Percentiles rank a stretch among this genome's conserved stretches.
These are phyloP conservation scores for Nothoprocta pentlandii DNA, from an alignment of 2,113 vertebrate genomes.

Conservation along the genomic window DNA sequence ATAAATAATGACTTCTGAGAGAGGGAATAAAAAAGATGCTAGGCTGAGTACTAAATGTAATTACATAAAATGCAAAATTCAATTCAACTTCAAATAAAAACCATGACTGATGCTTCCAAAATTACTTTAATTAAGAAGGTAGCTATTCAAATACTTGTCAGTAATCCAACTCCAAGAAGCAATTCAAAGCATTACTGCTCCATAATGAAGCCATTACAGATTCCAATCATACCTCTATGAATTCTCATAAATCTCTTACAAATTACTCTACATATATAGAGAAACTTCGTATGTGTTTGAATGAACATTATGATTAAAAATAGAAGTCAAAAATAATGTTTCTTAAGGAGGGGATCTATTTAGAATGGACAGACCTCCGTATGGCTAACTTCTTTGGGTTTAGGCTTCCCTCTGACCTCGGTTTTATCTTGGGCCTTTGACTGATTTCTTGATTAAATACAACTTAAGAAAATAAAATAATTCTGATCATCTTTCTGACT, in stretches of 20 bases:
- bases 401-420: not conserved
- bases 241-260: not conserved
- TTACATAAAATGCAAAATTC: not conserved
- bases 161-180: not conserved
- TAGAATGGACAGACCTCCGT: not conserved
- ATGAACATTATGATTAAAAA: not conserved
- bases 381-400: not conserved
- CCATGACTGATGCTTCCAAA: not conserved
- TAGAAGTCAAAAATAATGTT: not conserved
- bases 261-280: not conserved
- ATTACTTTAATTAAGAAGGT: not conserved
- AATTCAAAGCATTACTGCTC: not conserved
- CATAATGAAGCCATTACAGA: not conserved
- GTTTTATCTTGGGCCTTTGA: not conserved
- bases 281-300: not conserved
- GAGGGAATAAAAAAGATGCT: not conserved
- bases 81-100: not conserved
- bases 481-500: not conserved
- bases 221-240: not conserved
- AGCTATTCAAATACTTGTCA: not conserved
- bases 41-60: not conserved
- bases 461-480: not conserved
- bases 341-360: not conserved
- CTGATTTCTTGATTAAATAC: not conserved
- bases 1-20: not conserved